Evolutionary conservation across 2,113 vertebrate genomes (phyloP).

Genomic region (Odontophorus gujanensis): DNA sequence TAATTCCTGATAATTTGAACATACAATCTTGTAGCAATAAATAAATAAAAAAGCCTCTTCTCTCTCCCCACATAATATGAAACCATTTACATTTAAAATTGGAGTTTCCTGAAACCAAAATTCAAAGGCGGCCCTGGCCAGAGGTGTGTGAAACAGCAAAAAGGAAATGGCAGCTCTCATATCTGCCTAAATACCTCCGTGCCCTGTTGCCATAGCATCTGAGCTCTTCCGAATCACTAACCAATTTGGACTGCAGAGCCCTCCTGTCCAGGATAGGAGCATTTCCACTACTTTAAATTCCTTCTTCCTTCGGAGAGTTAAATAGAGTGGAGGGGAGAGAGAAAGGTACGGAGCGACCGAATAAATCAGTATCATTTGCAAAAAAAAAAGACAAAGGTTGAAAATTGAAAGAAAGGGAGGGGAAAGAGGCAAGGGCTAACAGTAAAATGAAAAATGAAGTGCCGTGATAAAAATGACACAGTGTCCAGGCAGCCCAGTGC

Average conservation of each 20-base stretch:
- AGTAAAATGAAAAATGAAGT: neutral
- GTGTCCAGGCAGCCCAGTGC: neutral
- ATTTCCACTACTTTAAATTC: neutral
- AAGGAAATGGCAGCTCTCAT: neutral
- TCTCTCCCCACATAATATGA: neutral
- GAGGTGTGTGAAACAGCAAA: neutral
- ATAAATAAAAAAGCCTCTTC: neutral
- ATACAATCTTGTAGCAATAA: fast-evolving
- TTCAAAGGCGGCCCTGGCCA: neutral
- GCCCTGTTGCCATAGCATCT: conserved; percentile 7
- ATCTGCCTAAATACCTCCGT: neutral
- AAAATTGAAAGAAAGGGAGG: conserved; percentile 29
- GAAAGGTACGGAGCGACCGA: neutral
- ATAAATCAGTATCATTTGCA: conserved; percentile 17
- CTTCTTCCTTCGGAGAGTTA: neutral
- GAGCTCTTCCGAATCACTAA: neutral
- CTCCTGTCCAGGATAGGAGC: neutral
- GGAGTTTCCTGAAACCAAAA: neutral
- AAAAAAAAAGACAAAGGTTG: neutral
- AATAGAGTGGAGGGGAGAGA: neutral
- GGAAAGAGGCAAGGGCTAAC: neutral
- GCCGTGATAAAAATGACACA: conserved; percentile 30
- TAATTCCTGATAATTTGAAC: neutral
- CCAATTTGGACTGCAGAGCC: neutral
- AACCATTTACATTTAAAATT: neutral